Conservation (phyloP, 1,140 invertebrate species). For the Aphis gossypii region DNA sequence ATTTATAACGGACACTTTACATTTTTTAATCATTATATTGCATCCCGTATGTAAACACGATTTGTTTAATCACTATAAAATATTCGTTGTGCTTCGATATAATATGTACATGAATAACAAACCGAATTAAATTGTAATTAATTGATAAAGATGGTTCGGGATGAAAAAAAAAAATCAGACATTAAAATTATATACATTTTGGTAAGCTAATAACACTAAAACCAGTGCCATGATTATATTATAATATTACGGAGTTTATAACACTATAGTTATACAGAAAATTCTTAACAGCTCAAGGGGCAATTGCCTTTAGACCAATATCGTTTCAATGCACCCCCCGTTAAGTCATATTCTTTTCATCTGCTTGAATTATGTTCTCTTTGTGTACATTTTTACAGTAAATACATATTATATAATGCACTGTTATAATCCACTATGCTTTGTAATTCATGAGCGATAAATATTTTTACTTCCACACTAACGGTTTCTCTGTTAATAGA, state of each 20-base stretch:
- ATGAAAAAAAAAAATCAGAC: background rate
- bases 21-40: background rate
- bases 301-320: background rate
- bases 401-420: background rate
- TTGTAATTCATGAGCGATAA: constrained; percentile 22
- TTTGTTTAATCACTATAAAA: constrained; percentile 20
- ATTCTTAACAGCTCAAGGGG: background rate
- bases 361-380: background rate
- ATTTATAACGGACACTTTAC: background rate
- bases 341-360: background rate
- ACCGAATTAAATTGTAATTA: background rate
- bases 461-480: constrained; percentile 17
- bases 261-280: background rate
- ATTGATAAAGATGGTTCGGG: background rate
- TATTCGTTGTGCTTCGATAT: background rate
- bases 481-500: background rate
- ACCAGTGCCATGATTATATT: background rate
- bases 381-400: constrained; percentile 11
- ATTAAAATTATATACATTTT: background rate
- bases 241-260: constrained; percentile 12
- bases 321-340: background rate
- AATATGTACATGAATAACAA: background rate
- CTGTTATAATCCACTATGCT: background rate
- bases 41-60: background rate
- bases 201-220: background rate